A percentile compares a stretch with the other conserved stretches of the same genome.
These are phyloP conservation scores for Halictus quadricinctus DNA, from an alignment of 2,888 invertebrate species.

Conservation along the genomic window DNA sequence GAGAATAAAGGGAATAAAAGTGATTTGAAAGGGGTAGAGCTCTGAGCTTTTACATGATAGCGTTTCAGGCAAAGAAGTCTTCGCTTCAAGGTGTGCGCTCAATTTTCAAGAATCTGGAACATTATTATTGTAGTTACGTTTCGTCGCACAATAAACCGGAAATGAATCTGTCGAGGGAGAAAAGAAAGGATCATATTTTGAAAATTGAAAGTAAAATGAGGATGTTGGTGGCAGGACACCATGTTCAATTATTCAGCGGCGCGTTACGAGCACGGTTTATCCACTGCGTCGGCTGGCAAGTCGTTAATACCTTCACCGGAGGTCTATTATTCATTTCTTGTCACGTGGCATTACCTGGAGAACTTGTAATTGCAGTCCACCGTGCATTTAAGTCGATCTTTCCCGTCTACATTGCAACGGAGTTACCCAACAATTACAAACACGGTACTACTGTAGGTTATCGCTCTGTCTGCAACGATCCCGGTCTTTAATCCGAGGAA, in stretches of 20 bases:
- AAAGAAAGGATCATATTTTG: not conserved
- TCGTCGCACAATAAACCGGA: not conserved
- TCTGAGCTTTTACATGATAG: no score
- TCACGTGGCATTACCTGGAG: not conserved
- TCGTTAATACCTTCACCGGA: not conserved
- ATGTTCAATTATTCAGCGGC: not conserved
- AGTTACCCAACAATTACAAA: not conserved
- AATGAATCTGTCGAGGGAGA: not conserved
- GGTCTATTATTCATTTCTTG: conserved; percentile 6
- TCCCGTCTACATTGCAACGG: not conserved
- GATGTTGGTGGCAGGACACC: not conserved
- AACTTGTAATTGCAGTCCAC: not conserved
- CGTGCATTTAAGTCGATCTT: not conserved
- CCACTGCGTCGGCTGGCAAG: not conserved
- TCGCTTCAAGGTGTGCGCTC: no score
- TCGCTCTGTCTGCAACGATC: not conserved
- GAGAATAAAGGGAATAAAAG: no score
- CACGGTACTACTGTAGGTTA: not conserved
- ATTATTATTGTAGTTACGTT: not conserved
- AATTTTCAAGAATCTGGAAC: no score
- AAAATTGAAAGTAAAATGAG: not conserved
- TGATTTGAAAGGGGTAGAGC: no score
- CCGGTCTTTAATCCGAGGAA: not conserved
- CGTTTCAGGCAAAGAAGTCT: no score
- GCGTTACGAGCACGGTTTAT: not conserved